These are phyloP conservation scores for Spea bombifrons DNA, from an alignment of 2,113 vertebrate genomes.

Conservation along the genomic window DNA sequence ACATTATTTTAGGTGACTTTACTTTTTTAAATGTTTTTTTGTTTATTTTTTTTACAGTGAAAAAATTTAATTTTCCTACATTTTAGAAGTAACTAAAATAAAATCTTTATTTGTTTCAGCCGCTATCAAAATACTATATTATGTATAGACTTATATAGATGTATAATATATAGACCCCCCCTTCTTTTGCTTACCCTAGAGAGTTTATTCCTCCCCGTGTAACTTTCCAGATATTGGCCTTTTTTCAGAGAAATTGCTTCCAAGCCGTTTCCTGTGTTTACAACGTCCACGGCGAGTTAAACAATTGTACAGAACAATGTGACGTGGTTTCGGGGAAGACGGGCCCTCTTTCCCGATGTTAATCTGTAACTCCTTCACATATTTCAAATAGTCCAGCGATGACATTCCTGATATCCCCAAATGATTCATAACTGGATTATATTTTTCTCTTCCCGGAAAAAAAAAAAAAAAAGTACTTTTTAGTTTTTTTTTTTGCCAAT, in stretches of 20 bases:
- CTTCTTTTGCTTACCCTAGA: too few species aligned
- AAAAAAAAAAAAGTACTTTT: too few species aligned
- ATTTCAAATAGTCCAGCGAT: slow-evolving; percentile 4
- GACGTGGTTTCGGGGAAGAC: slow-evolving; percentile 26
- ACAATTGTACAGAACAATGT: background rate
- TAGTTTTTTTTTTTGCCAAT: background rate
- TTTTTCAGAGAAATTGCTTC: background rate
- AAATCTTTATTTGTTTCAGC: too few species aligned
- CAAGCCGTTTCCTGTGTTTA: slow-evolving; percentile 29
- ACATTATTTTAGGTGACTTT: too few species aligned
- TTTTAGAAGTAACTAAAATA: too few species aligned
- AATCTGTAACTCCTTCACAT: slow-evolving; percentile 12
- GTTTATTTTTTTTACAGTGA: too few species aligned
- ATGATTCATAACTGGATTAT: background rate
- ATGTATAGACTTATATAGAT: too few species aligned
- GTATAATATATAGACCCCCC: too few species aligned
- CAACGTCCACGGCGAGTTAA: background rate
- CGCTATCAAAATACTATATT: too few species aligned
- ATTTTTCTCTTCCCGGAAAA: background rate
- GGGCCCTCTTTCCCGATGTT: background rate
- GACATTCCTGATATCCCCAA: background rate
- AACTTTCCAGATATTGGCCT: background rate
- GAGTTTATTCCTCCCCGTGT: too few species aligned
- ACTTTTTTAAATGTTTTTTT: too few species aligned
- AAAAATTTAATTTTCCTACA: too few species aligned